Conservation (phyloP, 2,797 vertebrate genomes). For the Acanthurus tractus region DNA sequence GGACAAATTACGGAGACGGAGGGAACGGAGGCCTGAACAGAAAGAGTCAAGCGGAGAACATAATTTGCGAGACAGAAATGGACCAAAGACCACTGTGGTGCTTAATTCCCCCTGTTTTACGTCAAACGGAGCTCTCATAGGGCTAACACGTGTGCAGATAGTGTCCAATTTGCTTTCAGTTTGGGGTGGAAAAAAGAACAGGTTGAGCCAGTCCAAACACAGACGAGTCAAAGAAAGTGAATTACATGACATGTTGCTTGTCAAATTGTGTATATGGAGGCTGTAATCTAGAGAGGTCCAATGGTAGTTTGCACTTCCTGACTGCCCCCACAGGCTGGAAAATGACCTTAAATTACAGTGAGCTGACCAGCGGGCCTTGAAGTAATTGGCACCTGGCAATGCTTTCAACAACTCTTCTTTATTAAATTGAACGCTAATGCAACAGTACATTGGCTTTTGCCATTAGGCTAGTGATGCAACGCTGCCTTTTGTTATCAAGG, state of each 20-base stretch:
- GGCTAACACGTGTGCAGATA: conserved; percentile 27
- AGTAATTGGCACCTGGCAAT: conserved; percentile 74
- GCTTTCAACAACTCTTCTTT: conserved; percentile 66
- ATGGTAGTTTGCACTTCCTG: conserved; percentile 51
- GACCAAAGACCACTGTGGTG: conserved; percentile 44
- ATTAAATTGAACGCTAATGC: conserved; percentile 69
- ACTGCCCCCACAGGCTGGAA: conserved; percentile 49
- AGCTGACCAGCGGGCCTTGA: conserved; percentile 63
- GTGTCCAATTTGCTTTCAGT: conserved; percentile 21
- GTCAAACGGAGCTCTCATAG: conserved; percentile 42
- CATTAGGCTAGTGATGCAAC: conserved; percentile 62
- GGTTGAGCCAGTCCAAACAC: background rate
- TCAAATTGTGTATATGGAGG: conserved; percentile 30
- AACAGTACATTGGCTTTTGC: conserved; percentile 56
- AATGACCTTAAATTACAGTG: conserved; percentile 68
- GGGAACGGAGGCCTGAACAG: conserved; percentile 42
- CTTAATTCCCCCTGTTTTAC: conserved; percentile 47
- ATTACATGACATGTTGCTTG: conserved; percentile 31
- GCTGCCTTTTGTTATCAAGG: conserved; percentile 57
- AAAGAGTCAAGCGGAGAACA: conserved; percentile 57
- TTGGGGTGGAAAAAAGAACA: conserved; percentile 5
- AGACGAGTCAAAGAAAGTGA: conserved; percentile 30
- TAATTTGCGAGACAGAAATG: conserved; percentile 61
- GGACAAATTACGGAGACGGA: conserved; percentile 47
- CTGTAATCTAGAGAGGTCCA: conserved; percentile 44